Percentiles rank a stretch among this genome's conserved stretches.
These are phyloP conservation scores for Astyanax mexicanus DNA, from an alignment of 2,797 vertebrate species.

Conservation along the genomic window DNA sequence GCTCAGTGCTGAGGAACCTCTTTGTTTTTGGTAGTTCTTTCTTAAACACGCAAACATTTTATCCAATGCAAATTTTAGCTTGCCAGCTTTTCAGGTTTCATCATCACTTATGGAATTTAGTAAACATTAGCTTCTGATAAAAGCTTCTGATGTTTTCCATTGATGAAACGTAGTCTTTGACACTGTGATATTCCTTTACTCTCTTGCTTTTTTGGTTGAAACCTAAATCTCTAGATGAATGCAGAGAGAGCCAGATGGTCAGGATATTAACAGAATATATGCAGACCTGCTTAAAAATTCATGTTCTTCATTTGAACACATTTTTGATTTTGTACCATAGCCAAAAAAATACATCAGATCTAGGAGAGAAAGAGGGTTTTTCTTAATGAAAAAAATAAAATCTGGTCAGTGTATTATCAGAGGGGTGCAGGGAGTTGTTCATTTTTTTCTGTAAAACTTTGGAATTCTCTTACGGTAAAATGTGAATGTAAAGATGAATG, in stretches of 20 bases:
- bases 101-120: constrained; percentile 17
- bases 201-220: constrained; percentile 35
- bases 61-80: not conserved
- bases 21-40: not conserved
- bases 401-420: not conserved
- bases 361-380: not conserved
- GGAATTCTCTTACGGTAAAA: too few relatives aligned
- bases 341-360: not conserved
- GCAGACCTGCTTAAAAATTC: constrained; percentile 35
- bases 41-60: not conserved
- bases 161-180: not conserved
- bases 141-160: not conserved
- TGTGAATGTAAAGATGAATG: too few relatives aligned
- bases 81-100: not conserved
- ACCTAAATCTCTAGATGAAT: constrained; percentile 30
- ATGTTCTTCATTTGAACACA: not conserved
- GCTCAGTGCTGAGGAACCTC: not conserved
- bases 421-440: too few relatives aligned
- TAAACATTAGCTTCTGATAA: not conserved
- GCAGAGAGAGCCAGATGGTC: constrained; percentile 60
- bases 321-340: constrained; percentile 1
- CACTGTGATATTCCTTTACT: constrained; percentile 14
- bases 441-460: too few relatives aligned
- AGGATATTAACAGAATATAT: constrained; percentile 53
- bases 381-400: constrained; percentile 9